These are phyloP conservation scores for Perdix hodgsoniae DNA, from an alignment of 2,797 vertebrate species.

Conservation along the genomic window DNA sequence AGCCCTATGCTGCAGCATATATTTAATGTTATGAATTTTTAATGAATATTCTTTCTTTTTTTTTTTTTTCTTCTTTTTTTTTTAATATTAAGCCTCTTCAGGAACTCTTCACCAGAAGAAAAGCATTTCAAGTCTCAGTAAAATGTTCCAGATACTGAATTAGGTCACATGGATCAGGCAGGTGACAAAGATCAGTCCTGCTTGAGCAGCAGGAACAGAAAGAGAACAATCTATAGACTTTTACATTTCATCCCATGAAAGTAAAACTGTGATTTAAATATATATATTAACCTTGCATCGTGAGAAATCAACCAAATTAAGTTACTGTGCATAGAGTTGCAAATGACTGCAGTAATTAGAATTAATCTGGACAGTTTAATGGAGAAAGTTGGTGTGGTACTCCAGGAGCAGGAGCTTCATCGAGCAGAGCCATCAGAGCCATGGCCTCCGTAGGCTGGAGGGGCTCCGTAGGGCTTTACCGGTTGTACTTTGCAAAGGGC, in stretches of 20 bases:
- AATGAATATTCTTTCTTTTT: neutral
- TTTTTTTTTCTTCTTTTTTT: neutral
- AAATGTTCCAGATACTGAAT: neutral
- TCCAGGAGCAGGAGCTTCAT: neutral
- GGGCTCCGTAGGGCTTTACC: no score
- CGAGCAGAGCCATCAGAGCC: neutral
- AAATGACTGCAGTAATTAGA: neutral
- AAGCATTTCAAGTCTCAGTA: neutral
- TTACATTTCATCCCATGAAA: neutral
- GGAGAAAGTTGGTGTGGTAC: neutral
- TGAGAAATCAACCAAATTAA: neutral
- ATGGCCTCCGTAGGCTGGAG: neutral
- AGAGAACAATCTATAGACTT: neutral
- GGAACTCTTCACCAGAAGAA: neutral
- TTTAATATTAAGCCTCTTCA: neutral
- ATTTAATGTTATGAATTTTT: constrained; percentile 18
- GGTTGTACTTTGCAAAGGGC: neutral
- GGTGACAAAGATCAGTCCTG: neutral
- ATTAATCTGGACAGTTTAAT: fast-evolving
- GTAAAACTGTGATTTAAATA: neutral
- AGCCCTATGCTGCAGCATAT: neutral
- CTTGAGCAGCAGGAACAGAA: neutral
- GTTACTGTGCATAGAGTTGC: neutral
- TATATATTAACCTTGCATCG: neutral
- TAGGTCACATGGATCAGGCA: neutral